A percentile compares a stretch with the other conserved stretches of the same genome.
phyloP scores from a whole-genome alignment of 2,797 vertebrate species.

The Betta splendens region DNA sequence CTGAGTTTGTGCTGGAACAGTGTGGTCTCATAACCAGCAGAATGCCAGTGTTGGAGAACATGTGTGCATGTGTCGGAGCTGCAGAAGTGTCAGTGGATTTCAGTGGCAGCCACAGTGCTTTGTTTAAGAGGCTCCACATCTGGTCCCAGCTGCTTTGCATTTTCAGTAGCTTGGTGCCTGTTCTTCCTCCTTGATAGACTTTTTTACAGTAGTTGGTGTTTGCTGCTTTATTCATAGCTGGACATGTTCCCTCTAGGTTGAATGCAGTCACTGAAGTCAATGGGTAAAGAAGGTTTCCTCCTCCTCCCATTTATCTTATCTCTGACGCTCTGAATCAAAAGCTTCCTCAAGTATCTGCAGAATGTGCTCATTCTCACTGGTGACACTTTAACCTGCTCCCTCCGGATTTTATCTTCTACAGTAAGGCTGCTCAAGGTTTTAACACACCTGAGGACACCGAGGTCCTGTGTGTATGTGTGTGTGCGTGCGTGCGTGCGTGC shows the following conservation, averaged over 20 bases:
- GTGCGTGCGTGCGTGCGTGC: too few species aligned
- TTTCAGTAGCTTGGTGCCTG: too few species aligned
- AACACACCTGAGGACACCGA: too few species aligned
- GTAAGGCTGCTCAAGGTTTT: too few species aligned
- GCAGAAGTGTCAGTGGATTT: too few species aligned
- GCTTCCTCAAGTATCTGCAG: not conserved
- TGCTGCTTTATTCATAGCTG: not conserved
- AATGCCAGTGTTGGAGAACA: conserved; percentile 7
- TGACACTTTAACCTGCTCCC: not conserved
- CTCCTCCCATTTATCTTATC: conserved; percentile 19
- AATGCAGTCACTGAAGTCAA: too few species aligned
- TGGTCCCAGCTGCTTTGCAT: conserved; percentile 14
- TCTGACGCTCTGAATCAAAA: not conserved
- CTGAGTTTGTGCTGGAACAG: too few species aligned
- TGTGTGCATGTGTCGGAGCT: conserved; percentile 3
- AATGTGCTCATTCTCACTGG: not conserved
- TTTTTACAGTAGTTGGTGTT: too few species aligned
- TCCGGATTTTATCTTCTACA: not conserved
- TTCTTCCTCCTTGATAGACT: too few species aligned
- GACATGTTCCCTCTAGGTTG: too few species aligned
- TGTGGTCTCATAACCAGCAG: conserved; percentile 29
- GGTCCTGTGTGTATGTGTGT: too few species aligned
- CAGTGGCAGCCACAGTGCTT: not conserved
- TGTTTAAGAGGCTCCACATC: conserved; percentile 26
- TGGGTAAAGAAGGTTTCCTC: not conserved